Percentiles rank a stretch among this genome's conserved stretches.
Evolutionary conservation across 2,113 vertebrate genomes (phyloP).

Genomic region (Nothoprocta pentlandii): DNA sequence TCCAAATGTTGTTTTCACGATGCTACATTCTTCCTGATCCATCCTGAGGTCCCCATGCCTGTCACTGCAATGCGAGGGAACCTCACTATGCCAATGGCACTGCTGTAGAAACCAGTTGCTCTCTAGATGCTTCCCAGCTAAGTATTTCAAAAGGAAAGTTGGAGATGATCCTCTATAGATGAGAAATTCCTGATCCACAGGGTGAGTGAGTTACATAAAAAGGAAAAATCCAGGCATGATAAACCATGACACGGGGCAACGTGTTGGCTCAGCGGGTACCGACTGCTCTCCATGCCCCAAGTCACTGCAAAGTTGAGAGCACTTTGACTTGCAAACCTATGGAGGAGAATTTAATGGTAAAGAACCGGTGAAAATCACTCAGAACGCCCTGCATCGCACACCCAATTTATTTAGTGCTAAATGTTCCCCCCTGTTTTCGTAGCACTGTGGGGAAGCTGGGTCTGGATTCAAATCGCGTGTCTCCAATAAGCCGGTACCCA

Average conservation of each 20-base stretch:
- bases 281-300: not conserved
- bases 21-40: constrained; percentile 53
- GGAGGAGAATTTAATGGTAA: not conserved
- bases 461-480: constrained; percentile 29
- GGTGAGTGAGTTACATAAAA: too few relatives aligned
- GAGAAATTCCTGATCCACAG: not conserved
- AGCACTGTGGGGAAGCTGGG: not conserved
- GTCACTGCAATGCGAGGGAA: constrained; percentile 1
- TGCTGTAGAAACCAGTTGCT: constrained; percentile 9
- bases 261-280: rapidly evolving
- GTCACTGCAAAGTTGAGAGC: not conserved
- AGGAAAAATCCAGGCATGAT: too few relatives aligned
- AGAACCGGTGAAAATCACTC: not conserved
- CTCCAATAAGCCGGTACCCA: not conserved
- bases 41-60: constrained; percentile 41
- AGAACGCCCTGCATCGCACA: not conserved
- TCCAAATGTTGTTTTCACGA: constrained; percentile 69
- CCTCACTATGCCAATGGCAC: constrained; percentile 8
- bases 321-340: not conserved
- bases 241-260: not conserved
- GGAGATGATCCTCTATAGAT: not conserved
- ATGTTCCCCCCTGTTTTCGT: constrained; percentile 9
- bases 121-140: constrained; percentile 2
- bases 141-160: not conserved
- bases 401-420: constrained; percentile 42